Percentiles rank a stretch among this genome's conserved stretches.
These are phyloP conservation scores for Actinernus sp. DNA, from an alignment of 92 coral and sea anemone genomes.

Conservation along the genomic window DNA sequence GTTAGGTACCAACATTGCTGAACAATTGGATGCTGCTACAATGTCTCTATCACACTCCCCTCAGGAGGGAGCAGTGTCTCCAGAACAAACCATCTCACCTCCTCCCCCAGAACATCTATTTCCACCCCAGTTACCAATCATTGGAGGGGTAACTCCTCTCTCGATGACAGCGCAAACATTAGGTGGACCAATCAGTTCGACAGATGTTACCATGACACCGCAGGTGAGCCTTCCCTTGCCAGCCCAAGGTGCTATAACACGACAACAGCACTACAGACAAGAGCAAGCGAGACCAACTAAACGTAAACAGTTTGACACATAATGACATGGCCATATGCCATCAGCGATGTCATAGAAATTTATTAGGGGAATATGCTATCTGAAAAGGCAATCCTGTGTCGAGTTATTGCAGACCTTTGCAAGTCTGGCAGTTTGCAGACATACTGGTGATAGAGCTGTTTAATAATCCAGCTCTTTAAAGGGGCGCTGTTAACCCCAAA, in stretches of 20 bases:
- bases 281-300: not conserved
- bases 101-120: slow-evolving; percentile 64
- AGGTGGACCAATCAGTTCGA: slow-evolving; percentile 4
- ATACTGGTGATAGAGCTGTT: too few relatives aligned
- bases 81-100: slow-evolving; percentile 46
- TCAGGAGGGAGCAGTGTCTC: slow-evolving; percentile 18
- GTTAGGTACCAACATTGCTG: slow-evolving; percentile 81
- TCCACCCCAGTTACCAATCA: slow-evolving; percentile 15
- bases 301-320: not conserved
- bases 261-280: not conserved
- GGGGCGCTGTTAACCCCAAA: too few relatives aligned
- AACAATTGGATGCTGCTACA: slow-evolving; percentile 83
- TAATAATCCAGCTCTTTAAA: too few relatives aligned
- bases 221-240: too few relatives aligned
- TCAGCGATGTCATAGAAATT: too few relatives aligned
- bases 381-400: too few relatives aligned
- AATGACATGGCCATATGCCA: too few relatives aligned
- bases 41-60: slow-evolving; percentile 42
- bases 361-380: too few relatives aligned
- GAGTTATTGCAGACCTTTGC: too few relatives aligned
- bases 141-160: slow-evolving; percentile 11
- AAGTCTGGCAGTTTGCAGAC: too few relatives aligned
- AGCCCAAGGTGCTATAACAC: not conserved
- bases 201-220: not conserved
- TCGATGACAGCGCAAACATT: slow-evolving; percentile 9